Evolutionary conservation across 1,140 invertebrate species (phyloP).

Genomic region (Oncopodura yosiiana): DNA sequence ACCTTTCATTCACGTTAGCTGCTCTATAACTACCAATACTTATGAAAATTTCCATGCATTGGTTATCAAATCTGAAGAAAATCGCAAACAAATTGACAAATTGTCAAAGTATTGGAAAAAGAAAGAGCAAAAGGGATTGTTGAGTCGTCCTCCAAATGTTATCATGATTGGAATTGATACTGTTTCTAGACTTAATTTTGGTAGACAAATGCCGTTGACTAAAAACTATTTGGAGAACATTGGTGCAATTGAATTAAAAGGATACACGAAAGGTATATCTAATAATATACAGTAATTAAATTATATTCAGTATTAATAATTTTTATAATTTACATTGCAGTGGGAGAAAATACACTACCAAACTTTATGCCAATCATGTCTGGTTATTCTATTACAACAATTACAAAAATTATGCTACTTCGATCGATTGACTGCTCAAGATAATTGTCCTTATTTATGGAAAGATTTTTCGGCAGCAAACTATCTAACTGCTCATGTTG

Average conservation of each 20-base stretch:
- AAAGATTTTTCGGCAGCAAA: conserved; percentile 19
- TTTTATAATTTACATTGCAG: no score
- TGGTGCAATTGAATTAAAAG: conserved; percentile 36
- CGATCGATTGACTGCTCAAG: background rate
- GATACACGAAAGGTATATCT: conserved; percentile 35
- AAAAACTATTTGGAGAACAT: conserved; percentile 44
- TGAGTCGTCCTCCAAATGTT: conserved; percentile 19
- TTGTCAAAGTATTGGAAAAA: background rate
- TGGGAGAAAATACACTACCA: conserved; percentile 40
- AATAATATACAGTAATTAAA: no score
- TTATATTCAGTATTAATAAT: no score
- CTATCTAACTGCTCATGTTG: conserved; percentile 25
- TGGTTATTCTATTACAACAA: conserved; percentile 1
- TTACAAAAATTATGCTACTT: conserved; percentile 7
- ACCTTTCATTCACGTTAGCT: no score
- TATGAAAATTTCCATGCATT: no score
- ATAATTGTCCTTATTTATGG: conserved; percentile 31
- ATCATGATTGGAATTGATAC: conserved; percentile 66
- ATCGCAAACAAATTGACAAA: no score
- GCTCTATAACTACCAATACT: no score
- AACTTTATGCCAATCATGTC: conserved; percentile 38
- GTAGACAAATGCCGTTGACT: conserved; percentile 67
- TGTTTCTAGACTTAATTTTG: conserved; percentile 72
- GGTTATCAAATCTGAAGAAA: no score
- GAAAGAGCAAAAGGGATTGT: no score